phyloP scores from a whole-genome alignment of 2,888 invertebrate species.

The Pachycephus smyrnensis region DNA sequence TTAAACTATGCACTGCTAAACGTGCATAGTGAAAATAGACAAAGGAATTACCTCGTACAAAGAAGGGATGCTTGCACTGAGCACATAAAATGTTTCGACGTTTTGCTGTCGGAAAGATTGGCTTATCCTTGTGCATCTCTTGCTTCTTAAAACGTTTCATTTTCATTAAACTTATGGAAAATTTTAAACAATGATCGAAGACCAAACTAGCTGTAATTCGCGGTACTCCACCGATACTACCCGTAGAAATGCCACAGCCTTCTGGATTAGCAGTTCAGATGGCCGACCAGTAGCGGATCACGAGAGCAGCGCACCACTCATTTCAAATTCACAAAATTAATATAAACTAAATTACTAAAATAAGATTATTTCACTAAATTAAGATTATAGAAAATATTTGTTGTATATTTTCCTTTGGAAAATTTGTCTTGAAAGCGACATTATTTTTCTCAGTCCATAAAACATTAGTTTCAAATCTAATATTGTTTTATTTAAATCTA shows the following conservation, averaged over 20 bases:
- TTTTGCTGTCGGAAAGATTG: conserved; percentile 36
- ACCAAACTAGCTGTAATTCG: not conserved
- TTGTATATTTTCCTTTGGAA: not conserved
- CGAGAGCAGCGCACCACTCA: not conserved
- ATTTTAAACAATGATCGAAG: not conserved
- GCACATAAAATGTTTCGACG: conserved; percentile 43
- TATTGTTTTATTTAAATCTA: not conserved
- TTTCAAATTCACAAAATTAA: not conserved
- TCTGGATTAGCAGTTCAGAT: not conserved
- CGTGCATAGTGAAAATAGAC: conserved; percentile 12
- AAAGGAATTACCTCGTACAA: conserved; percentile 40
- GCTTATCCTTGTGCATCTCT: not conserved
- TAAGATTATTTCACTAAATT: not conserved
- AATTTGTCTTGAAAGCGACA: not conserved
- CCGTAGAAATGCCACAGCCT: not conserved
- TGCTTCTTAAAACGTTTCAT: not conserved
- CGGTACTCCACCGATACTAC: not conserved
- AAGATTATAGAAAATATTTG: not conserved
- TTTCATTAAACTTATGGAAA: not conserved
- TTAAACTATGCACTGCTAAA: not conserved
- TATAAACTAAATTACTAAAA: not conserved
- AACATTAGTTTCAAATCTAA: not conserved
- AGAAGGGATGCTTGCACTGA: conserved; percentile 46
- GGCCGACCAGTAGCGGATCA: not conserved
- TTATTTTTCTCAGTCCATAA: not conserved